A percentile compares a stretch with the other conserved stretches of the same genome.
phyloP scores from a whole-genome alignment of 2,888 invertebrate genomes.

The Sinohyriopsis cumingii region DNA sequence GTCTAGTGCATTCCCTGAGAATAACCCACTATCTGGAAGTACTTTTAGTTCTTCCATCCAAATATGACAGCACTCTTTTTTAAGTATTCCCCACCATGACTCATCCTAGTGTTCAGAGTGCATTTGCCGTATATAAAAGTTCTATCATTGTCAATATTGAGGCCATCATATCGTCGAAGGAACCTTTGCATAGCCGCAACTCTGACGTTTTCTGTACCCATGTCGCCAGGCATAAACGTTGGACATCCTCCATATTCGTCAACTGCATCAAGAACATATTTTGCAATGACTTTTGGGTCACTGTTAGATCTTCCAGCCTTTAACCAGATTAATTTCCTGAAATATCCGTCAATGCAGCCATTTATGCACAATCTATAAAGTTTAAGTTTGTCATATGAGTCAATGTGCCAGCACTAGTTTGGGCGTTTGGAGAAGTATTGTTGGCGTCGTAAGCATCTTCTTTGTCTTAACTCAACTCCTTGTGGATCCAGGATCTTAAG shows the following conservation, averaged over 20 bases:
- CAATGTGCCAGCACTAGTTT: conserved; percentile 34
- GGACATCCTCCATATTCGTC: conserved; percentile 22
- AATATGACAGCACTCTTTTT: too few relatives aligned
- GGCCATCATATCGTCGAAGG: too few relatives aligned
- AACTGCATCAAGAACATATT: conserved; percentile 19
- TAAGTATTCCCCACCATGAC: too few relatives aligned
- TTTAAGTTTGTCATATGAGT: conserved; percentile 29
- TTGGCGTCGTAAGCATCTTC: conserved; percentile 21
- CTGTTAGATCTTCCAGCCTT: conserved; percentile 24
- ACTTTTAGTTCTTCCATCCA: too few relatives aligned
- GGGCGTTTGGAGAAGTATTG: conserved; percentile 24
- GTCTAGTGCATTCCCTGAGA: too few relatives aligned
- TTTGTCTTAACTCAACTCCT: conserved; percentile 12
- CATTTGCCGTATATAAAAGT: too few relatives aligned
- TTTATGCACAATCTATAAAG: conserved; percentile 28
- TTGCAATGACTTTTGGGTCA: conserved; percentile 21
- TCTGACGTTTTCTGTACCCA: conserved; percentile 35
- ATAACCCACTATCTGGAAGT: too few relatives aligned
- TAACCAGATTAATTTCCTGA: conserved; percentile 30
- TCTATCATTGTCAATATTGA: too few relatives aligned
- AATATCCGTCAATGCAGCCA: conserved; percentile 36
- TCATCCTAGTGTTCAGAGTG: too few relatives aligned
- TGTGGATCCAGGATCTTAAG: conserved; percentile 17
- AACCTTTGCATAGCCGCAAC: too few relatives aligned
- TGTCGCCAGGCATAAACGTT: conserved; percentile 19